These are phyloP conservation scores for Mesochorus sp. DNA, from an alignment of 2,888 invertebrate species.

Conservation along the genomic window DNA sequence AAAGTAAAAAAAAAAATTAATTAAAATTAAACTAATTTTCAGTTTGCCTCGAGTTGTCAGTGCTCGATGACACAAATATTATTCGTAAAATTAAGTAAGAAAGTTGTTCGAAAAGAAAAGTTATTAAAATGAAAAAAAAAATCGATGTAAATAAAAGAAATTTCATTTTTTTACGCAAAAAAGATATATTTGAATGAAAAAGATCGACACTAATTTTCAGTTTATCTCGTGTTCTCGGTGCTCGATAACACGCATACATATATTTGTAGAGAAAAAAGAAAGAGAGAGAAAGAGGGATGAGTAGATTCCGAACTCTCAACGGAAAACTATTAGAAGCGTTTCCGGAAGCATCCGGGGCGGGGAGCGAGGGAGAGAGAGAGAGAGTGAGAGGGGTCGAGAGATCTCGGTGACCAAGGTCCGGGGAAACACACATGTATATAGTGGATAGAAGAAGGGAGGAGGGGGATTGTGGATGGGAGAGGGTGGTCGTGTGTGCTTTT, in stretches of 20 bases:
- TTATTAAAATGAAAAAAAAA: too few species aligned
- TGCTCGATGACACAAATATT: not conserved
- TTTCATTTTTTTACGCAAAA: not conserved
- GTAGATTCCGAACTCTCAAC: slow-evolving; percentile 56
- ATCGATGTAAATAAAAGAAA: too few species aligned
- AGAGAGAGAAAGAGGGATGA: not conserved
- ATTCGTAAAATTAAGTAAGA: too few species aligned
- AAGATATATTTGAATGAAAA: slow-evolving; percentile 2
- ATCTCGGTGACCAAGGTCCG: slow-evolving; percentile 60
- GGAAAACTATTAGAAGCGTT: slow-evolving; percentile 65
- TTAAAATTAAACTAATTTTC: slow-evolving; percentile 12
- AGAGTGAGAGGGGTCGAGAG: slow-evolving; percentile 39
- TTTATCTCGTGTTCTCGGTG: not conserved
- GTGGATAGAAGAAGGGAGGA: not conserved
- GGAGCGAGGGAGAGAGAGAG: slow-evolving; percentile 15
- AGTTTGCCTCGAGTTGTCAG: not conserved
- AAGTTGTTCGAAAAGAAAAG: too few species aligned
- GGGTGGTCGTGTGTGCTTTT: slow-evolving; percentile 73
- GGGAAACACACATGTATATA: slow-evolving; percentile 32
- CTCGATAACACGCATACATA: slow-evolving; percentile 9
- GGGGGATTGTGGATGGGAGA: slow-evolving; percentile 5
- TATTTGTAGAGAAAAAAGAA: not conserved
- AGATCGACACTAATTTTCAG: slow-evolving; percentile 27
- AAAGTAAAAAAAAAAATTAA: not conserved
- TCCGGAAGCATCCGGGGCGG: slow-evolving; percentile 56